Base-by-base conservation (phyloP, 2,113 vertebrate species). In the Microcebus murinus region DNA sequence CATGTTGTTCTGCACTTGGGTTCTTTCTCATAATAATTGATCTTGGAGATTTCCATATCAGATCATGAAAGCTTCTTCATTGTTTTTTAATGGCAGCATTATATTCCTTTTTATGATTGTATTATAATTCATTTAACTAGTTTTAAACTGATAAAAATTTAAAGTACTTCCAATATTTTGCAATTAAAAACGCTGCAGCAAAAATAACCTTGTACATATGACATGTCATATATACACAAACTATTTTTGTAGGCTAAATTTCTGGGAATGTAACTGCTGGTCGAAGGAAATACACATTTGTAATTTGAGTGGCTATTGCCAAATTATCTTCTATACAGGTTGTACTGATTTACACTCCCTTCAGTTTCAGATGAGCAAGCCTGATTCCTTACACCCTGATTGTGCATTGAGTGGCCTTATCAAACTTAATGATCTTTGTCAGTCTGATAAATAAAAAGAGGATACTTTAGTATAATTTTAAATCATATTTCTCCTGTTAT, bases 101-200 rank as follows among this genome's bases (percentile, higher is more conserved):
- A 23, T 74, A 84, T 92, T 96, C 36, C 36, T 52, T 96, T 80
- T 73, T 50, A 36, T 31, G 15, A 74, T 65, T 87, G 14, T 34
- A 17, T 20, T 48, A 39, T 18, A 65, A 67, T 83, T 73, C 79
- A 57, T 42, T 42, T 63, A 61, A 42, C n/a, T 68, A 63, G 11
- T n/a, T 39, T 73, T 79, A 52, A 94, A 63, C 6, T 67, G 6
- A 55, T 59, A 14, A 50, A 68, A 52, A 84, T 90, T 77, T 77
- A 94, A 92, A 13, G 10, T 63, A 42, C 85, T 82, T 83, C 36
- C 23, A 25, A 25, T 67, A 85, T 57, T 91, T 96, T 91, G 55
- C 82, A 65, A 29, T 94, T 89, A 95, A 93, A 93, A 91, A 61
- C 14, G 21, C 29, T n/a, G 67, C 10, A 79, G 29, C 34, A 96